Percentiles rank a stretch among this genome's conserved stretches.
Conservation (phyloP, 2,888 invertebrate species). For the Cheilosia variabilis region DNA sequence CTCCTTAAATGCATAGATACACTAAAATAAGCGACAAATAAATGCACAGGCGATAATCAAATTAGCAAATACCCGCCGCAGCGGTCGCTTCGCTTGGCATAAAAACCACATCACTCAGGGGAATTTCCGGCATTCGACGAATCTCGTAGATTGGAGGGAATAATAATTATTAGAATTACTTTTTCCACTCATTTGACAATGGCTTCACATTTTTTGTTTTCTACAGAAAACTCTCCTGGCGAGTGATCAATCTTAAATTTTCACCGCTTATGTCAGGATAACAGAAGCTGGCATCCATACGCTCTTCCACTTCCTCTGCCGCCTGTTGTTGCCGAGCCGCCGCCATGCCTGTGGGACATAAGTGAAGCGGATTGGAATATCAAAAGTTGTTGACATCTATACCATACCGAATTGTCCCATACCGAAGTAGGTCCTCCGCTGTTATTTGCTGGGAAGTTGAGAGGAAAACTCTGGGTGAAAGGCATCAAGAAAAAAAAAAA, state of each 20-base stretch:
- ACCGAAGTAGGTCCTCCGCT: slow-evolving; percentile 11
- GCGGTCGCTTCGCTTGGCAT: not conserved
- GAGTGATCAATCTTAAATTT: slow-evolving; percentile 84
- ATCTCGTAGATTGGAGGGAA: slow-evolving; percentile 42
- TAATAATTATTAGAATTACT: slow-evolving; percentile 68
- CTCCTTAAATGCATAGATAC: no score
- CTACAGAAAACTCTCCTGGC: slow-evolving; percentile 75
- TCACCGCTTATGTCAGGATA: slow-evolving; percentile 83
- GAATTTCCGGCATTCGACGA: slow-evolving; percentile 43
- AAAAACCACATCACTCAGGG: slow-evolving; percentile 60
- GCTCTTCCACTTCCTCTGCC: slow-evolving; percentile 41
- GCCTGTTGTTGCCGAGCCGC: slow-evolving; percentile 33
- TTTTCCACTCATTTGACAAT: slow-evolving; percentile 71
- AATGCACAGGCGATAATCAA: slow-evolving; percentile 27
- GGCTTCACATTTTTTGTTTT: slow-evolving; percentile 41
- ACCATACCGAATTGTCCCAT: slow-evolving; percentile 70
- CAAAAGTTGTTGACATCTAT: slow-evolving; percentile 75
- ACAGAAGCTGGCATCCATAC: slow-evolving; percentile 73
- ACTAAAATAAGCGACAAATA: no score
- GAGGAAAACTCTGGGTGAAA: slow-evolving; percentile 36
- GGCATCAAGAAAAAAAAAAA: slow-evolving; percentile 31
- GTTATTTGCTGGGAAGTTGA: slow-evolving; percentile 45
- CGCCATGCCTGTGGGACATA: slow-evolving; percentile 42
- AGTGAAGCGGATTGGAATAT: slow-evolving; percentile 74
- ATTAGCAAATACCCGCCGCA: slow-evolving; percentile 42